Evolutionary conservation across 2,113 vertebrate species (phyloP), one percentile per base, ranked within the genome.

Genomic region (Mus spicilegus): DNA sequence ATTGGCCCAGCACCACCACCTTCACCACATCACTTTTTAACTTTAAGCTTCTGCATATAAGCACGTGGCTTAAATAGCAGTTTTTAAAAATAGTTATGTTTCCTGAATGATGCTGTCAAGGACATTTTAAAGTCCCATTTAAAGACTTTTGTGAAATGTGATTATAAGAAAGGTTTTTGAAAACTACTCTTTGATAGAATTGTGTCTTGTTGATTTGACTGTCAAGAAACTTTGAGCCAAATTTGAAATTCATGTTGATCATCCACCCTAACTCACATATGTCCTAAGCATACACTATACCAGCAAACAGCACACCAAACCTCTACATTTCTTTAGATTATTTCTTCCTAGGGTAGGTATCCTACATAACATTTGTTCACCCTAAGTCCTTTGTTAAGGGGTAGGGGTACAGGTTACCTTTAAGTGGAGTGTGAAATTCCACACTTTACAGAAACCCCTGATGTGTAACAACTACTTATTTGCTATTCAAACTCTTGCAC

Each of bases 211-310:
- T 90, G 42, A 58, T 91, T 91, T 86, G 81, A 87, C 26, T 90
- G 4, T 78, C 33, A 77, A n/a, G 33, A 95, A 67, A 13, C 65
- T 92, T 36, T 36, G 92, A 95, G 6, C 80, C 85, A 95, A 77
- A 67, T 90, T 85, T 86, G 85, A 96, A 92, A 65, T 93, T 93
- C 61, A 12, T 54, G 9, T 97, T 92, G 87, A 73, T 36, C 33
- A 54, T 87, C 65, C 54, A 72, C 90, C 20, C 81, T 96, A 72
- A 89, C 65, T 12, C 89, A n/a, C 46, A 30, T 2, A 56, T 30
- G 16, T n/a, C 20, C 33, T 63, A 33, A 72, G 28, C 54, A 61
- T 5, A 33, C 1, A 78, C 7, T 82, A 7, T 36, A 8, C 14
- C 22, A 49, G 7, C 12, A 12, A 70, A 8, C 49, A 19, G 12